Evolutionary conservation across 2,888 invertebrate species (phyloP), one percentile per base, ranked within the genome.

Genomic region (Ornithoptera priamus): DNA sequence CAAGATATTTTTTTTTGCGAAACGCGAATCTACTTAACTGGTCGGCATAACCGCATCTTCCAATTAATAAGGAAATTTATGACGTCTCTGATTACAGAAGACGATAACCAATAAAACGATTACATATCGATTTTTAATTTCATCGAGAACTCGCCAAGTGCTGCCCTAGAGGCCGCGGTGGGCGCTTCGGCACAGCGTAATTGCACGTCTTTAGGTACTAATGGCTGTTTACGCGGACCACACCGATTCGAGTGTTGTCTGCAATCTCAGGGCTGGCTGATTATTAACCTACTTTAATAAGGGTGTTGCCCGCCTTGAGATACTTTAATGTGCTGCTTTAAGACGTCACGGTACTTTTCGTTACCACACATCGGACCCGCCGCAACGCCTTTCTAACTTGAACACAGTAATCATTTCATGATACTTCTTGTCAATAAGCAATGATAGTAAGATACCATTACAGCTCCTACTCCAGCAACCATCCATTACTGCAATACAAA

Each of bases 111-210:
- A 62, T 69, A 58, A 69, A 66, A 50, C 50, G 69, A 66, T 58
- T 61, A 42, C 60, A 59, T 69, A 69, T 50, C 30, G 66, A 66
- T 66, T 69, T 69, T 69, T 69, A 50, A 66, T 65, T 66, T 56
- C 30, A 62, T 69, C 66, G 62, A 56, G 46, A 62, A 62, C 50
- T 20, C 42, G 58, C 62, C 50, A 62, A 66, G 57, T 66, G 62
- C 30, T 50, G 20, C 53, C 36, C 60, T 20, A 39, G 39, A 64
- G 50, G 63, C 60, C 24, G 58, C 61, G 22, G 39, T 60, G 24
- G 53, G 53, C 39, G 15, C 50, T 58, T 8, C 36, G n/a, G 30
- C 24, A 36, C 66, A 46, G 53, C 30, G 20, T 70, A 67, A 70
- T 70, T 66, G 67, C 56, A 67, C 18, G 59, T 63, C 57, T 62